Evolutionary conservation across 2,797 vertebrate species (phyloP).

Genomic region (Todus mexicanus): DNA sequence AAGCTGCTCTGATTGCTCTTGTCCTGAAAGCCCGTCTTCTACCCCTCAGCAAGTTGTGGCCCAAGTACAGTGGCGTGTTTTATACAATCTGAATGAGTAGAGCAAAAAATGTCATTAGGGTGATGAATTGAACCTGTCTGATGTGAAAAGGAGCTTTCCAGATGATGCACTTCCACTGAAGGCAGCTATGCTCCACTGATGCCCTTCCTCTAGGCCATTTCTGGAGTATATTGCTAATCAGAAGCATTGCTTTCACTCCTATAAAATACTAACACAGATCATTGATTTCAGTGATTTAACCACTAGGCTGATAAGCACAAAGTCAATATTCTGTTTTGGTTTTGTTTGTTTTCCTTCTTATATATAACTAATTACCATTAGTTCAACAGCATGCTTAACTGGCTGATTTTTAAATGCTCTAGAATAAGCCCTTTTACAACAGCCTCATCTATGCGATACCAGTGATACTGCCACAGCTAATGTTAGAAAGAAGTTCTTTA

Average conservation of each 20-base stretch:
- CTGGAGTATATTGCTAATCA: background rate
- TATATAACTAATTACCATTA: background rate
- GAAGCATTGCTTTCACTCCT: background rate
- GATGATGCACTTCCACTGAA: background rate
- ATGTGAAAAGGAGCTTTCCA: background rate
- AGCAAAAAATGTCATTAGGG: background rate
- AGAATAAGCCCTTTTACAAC: background rate
- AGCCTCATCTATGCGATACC: background rate
- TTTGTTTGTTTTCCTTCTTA: background rate
- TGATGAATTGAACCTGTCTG: background rate
- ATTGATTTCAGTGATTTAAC: background rate
- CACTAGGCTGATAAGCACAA: background rate
- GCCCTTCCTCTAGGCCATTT: background rate
- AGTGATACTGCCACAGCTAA: background rate
- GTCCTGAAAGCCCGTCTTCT: background rate
- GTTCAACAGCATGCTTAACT: background rate
- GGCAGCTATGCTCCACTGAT: background rate
- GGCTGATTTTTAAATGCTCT: background rate
- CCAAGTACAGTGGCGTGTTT: background rate
- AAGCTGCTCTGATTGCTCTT: background rate
- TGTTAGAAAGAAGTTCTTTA: too few relatives aligned
- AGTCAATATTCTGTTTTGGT: background rate
- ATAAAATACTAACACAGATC: background rate
- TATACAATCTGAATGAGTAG: background rate
- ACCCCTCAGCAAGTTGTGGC: background rate